Evolutionary conservation across 37 sponge, comb jelly and placozoan genomes (phyloP).

Genomic region (Geodia barretti): DNA sequence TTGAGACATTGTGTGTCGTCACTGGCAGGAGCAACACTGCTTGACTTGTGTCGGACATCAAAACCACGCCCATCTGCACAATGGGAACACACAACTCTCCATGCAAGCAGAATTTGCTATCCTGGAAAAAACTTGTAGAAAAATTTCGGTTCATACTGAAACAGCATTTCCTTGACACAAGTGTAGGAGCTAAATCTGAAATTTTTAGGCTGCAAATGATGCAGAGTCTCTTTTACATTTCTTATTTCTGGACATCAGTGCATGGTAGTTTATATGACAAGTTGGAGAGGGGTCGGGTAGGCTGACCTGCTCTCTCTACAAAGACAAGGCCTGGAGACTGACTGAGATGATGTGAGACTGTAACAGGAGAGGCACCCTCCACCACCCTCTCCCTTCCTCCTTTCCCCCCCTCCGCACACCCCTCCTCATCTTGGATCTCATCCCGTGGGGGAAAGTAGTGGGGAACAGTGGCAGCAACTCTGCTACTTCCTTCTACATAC

Average conservation of each 20-base stretch:
- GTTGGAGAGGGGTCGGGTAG: too few species aligned
- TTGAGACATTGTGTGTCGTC: neutral
- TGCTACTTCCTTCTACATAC: neutral
- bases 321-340: conserved; percentile 23
- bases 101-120: too few species aligned
- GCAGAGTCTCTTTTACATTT: too few species aligned
- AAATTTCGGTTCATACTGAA: too few species aligned
- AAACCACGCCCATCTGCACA: conserved; percentile 43
- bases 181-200: neutral
- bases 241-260: too few species aligned
- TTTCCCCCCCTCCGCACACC: conserved; percentile 3
- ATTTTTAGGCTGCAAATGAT: neutral
- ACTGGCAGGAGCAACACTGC: neutral
- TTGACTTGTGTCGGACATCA: neutral
- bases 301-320: conserved; percentile 59
- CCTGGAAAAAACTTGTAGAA: too few species aligned
- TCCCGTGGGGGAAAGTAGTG: neutral
- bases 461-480: neutral
- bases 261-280: too few species aligned
- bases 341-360: neutral
- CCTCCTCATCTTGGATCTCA: conserved; percentile 6
- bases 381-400: conserved; percentile 7
- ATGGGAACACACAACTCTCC: neutral
- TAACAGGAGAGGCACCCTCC: neutral
- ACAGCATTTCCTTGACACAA: neutral